phyloP scores from a whole-genome alignment of 2,888 invertebrate genomes.

The Troilus luridus region DNA sequence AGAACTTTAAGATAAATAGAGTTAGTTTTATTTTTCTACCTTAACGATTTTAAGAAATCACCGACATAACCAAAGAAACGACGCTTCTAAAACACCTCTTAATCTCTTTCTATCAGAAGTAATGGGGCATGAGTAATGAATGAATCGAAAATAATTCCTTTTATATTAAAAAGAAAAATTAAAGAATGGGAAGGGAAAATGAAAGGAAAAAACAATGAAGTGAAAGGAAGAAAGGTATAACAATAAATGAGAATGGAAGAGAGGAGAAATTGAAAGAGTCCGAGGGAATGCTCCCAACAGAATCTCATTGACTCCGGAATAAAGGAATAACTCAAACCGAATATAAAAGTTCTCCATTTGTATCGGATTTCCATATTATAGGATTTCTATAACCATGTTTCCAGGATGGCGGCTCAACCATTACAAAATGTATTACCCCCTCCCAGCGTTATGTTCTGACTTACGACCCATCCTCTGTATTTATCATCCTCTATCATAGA shows the following conservation, averaged over 20 bases:
- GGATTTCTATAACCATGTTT: slow-evolving; percentile 57
- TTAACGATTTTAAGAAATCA: background rate
- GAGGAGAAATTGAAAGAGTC: slow-evolving; percentile 49
- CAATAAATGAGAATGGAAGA: slow-evolving; percentile 46
- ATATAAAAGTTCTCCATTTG: slow-evolving; percentile 58
- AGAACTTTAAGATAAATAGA: background rate
- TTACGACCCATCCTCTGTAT: background rate
- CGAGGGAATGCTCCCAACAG: background rate
- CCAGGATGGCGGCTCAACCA: slow-evolving; percentile 36
- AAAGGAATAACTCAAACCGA: slow-evolving; percentile 56
- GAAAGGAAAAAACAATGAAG: slow-evolving; percentile 46
- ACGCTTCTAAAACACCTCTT: background rate
- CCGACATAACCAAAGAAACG: background rate
- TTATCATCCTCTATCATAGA: slow-evolving; percentile 11
- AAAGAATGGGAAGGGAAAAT: slow-evolving; percentile 10
- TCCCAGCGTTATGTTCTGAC: background rate
- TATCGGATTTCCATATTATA: slow-evolving; percentile 57
- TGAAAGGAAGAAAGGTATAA: slow-evolving; percentile 46
- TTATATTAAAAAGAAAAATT: background rate
- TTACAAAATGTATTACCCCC: slow-evolving; percentile 38
- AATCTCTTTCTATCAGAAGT: background rate
- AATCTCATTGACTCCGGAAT: slow-evolving; percentile 56
- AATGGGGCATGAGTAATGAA: slow-evolving; percentile 25
- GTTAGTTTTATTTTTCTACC: background rate
- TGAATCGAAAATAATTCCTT: slow-evolving; percentile 1